A percentile compares a stretch with the other conserved stretches of the same genome.
Conservation (phyloP, 2,888 invertebrate species). For the Vesta saturnalis region DNA sequence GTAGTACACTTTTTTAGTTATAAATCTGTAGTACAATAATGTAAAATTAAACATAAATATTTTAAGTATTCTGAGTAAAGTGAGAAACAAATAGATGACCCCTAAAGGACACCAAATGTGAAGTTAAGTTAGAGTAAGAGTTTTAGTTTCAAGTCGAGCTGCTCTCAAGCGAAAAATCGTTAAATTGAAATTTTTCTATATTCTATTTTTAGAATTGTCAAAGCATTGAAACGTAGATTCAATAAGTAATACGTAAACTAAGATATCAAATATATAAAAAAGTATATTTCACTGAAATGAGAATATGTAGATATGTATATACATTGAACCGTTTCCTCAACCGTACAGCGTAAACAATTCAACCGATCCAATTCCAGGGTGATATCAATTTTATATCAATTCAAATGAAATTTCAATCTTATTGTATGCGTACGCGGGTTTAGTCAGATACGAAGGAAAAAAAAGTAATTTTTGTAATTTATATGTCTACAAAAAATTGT, state of each 20-base stretch:
- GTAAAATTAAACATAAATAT: too few species aligned
- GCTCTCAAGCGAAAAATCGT: constrained; percentile 40
- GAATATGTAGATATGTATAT: constrained; percentile 14
- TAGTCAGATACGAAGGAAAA: constrained; percentile 12
- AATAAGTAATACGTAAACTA: constrained; percentile 6
- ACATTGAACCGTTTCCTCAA: constrained; percentile 16
- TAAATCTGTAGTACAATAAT: too few species aligned
- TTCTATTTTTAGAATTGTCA: constrained; percentile 7
- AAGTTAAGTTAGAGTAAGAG: constrained; percentile 41
- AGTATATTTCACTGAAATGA: constrained; percentile 11
- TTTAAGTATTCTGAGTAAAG: not conserved
- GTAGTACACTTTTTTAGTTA: too few species aligned
- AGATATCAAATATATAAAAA: constrained; percentile 3
- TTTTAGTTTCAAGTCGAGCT: constrained; percentile 40
- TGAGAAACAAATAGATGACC: constrained; percentile 10
- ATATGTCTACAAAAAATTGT: not conserved
- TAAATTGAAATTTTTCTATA: constrained; percentile 43
- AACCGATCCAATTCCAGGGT: constrained; percentile 20
- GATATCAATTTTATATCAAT: constrained; percentile 32
- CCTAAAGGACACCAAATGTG: constrained; percentile 21
- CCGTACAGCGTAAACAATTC: constrained; percentile 25
- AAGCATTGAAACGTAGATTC: not conserved
- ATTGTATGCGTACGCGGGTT: constrained; percentile 4
- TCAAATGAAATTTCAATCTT: constrained; percentile 25
- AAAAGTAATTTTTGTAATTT: not conserved